phyloP scores from a whole-genome alignment of 2,797 vertebrate species.

The Synanceia verrucosa region DNA sequence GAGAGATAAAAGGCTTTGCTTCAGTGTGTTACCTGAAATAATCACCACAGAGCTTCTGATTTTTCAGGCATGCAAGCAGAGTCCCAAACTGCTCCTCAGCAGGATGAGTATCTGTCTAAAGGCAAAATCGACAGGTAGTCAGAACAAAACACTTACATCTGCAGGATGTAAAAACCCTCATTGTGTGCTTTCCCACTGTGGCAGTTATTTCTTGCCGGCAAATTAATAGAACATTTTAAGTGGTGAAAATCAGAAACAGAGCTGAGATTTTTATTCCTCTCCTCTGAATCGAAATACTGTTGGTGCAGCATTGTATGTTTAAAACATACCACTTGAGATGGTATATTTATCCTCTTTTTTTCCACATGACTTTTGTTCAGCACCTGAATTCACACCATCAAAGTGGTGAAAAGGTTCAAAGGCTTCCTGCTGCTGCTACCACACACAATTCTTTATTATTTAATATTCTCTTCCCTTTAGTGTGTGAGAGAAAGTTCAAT shows the following conservation, averaged over 20 bases:
- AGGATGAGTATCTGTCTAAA: background rate
- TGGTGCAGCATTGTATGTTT: background rate
- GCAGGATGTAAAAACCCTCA: background rate
- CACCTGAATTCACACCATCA: constrained; percentile 7
- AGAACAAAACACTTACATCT: background rate
- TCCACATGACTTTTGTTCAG: constrained; percentile 15
- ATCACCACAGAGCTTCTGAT: background rate
- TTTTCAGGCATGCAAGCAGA: background rate
- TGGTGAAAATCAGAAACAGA: background rate
- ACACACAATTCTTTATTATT: background rate
- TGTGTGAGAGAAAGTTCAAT: constrained; percentile 51
- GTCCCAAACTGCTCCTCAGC: constrained; percentile 12
- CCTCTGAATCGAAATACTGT: constrained; percentile 14
- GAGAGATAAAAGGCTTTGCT: constrained; percentile 7
- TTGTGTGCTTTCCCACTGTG: background rate
- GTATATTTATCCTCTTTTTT: background rate
- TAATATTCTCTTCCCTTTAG: background rate
- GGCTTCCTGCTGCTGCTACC: background rate
- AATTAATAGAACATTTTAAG: background rate
- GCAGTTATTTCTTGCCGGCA: background rate
- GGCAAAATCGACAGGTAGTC: background rate
- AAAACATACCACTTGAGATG: background rate
- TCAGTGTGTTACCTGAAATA: constrained; percentile 10
- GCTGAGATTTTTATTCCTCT: background rate
- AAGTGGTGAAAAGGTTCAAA: constrained; percentile 21